Conservation (phyloP, 2,888 invertebrate genomes). For the Drosophila mayaguana region DNA sequence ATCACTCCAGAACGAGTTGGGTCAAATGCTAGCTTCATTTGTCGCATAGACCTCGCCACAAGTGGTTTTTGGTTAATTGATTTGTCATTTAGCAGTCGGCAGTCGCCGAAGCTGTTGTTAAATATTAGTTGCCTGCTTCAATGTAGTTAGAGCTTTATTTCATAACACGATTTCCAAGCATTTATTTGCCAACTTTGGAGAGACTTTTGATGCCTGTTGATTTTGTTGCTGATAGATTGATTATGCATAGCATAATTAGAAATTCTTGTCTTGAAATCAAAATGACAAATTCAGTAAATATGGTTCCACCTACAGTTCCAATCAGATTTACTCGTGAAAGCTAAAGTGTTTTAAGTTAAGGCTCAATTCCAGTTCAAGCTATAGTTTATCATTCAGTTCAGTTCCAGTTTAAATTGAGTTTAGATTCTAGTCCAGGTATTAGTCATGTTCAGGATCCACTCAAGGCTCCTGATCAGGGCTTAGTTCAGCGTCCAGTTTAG, state of each 20-base stretch:
- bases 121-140: slow-evolving; percentile 20
- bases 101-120: slow-evolving; percentile 24
- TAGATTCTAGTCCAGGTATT: no score
- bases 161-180: background rate
- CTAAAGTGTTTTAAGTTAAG: no score
- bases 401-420: background rate
- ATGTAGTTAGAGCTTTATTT: background rate
- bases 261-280: background rate
- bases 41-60: slow-evolving; percentile 9
- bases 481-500: background rate
- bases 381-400: background rate
- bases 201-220: background rate
- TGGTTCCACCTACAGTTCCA: no score
- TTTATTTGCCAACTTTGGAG: background rate
- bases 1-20: slow-evolving; percentile 3
- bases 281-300: background rate
- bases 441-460: background rate
- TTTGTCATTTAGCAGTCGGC: slow-evolving; percentile 45
- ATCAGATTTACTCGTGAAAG: no score
- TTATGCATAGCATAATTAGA: background rate
- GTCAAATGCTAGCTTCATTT: slow-evolving; percentile 20
- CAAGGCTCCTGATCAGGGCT: background rate
- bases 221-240: background rate
- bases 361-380: no score
- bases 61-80: slow-evolving; percentile 39